Evolutionary conservation across 2,113 vertebrate species (phyloP).

Genomic region (Rhinopomastus cyanomelas): DNA sequence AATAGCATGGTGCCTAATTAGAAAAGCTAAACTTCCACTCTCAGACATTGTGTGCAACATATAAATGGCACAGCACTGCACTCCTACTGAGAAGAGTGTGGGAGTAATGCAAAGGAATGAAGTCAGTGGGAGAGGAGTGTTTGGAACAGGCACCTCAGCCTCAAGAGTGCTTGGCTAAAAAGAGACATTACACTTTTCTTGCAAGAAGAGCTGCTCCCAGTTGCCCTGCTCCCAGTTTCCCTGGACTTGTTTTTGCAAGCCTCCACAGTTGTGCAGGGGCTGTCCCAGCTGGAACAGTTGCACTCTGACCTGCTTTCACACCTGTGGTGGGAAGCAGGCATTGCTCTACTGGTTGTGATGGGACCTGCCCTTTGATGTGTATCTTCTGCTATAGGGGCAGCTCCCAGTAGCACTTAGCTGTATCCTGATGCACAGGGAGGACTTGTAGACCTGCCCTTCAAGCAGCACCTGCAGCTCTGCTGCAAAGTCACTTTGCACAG

Average conservation of each 20-base stretch:
- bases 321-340: not conserved
- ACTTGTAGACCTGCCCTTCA: not conserved
- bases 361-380: not conserved
- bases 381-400: not conserved
- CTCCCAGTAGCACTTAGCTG: not conserved
- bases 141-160: conserved; percentile 42
- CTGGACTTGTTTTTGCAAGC: not conserved
- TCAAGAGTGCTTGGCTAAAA: not conserved
- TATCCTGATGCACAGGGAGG: accelerated
- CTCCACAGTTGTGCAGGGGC: accelerated
- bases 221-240: not conserved
- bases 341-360: not conserved
- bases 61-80: conserved; percentile 8
- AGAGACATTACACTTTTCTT: not conserved
- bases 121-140: conserved; percentile 35
- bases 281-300: not conserved
- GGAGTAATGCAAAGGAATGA: conserved; percentile 56
- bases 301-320: not conserved
- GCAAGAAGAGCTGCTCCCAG: not conserved
- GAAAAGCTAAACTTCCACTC: conserved; percentile 12
- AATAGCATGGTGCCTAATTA: conserved; percentile 55
- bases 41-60: not conserved
- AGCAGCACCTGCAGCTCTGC: not conserved
- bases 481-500: not conserved
- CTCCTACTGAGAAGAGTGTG: not conserved